Evolutionary conservation across 2,113 vertebrate genomes (phyloP), one percentile per base, ranked within the genome.

Genomic region (Pimephales promelas): DNA sequence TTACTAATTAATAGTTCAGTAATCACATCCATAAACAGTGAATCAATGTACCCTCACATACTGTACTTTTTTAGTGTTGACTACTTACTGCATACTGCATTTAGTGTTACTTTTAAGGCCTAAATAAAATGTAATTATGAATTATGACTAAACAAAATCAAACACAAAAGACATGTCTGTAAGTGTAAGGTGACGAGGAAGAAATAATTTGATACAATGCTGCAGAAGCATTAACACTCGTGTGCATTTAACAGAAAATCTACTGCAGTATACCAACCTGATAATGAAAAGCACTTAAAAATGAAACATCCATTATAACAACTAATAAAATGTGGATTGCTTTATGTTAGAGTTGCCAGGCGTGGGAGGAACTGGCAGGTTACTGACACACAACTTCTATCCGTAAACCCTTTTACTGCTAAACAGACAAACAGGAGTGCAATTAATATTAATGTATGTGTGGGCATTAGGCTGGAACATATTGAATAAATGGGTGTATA

Each of bases 381-480:
- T 71, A 45, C 68, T 71, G 68, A 71, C 40, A n/a, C 22, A 24
- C 36, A n/a, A 11, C 36, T 71, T 71, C 36, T 43, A 40, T 71
- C 36, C 11, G 68, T 45, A 71, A 72, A 72, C 2, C 11, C 68
- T 72, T 45, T 72, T 45, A 72, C 68, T 16, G 68, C 68, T 72
- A 45, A 71, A 71, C 22, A 14, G 11, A 14, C 10, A 24, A 72
- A 16, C 10, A 72, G 11, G 36, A 72, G 11, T 72, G 68, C 2
- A 71, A 71, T 45, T 71, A 24, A 71, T 71, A 71, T 71, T 71
- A 71, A 71, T 71, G 68, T 24, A 71, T 45, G 10, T 45, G n/a
- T 45, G 36, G 36, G 36, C 11, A 45, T 71, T 45, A 71, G 22
- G 36, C 68, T 71, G 36, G 22, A 45, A 45, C 1, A 22, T 45